Evolutionary conservation across 2,797 vertebrate genomes (phyloP).

Genomic region (Neosilurus mollespiculum): DNA sequence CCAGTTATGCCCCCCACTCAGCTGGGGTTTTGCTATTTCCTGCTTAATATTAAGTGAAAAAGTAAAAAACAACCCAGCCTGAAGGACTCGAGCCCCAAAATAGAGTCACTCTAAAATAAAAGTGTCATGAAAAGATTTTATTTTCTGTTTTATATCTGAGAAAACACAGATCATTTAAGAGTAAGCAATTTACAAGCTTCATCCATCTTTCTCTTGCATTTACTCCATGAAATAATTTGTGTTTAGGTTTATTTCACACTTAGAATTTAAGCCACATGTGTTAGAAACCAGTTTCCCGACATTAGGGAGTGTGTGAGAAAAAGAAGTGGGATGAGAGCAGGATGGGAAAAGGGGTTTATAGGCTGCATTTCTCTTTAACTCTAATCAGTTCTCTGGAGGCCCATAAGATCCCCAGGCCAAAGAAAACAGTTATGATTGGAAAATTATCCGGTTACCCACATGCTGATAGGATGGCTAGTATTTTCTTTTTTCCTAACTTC

Average conservation of each 20-base stretch:
- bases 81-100: constrained; percentile 52
- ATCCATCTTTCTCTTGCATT: constrained; percentile 69
- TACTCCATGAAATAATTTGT: constrained; percentile 71
- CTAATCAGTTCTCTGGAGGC: constrained; percentile 65
- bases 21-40: too few relatives aligned
- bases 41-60: too few relatives aligned
- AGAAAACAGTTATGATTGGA: constrained; percentile 68
- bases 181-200: too few relatives aligned
- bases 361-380: constrained; percentile 61
- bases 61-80: too few relatives aligned
- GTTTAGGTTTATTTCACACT: constrained; percentile 67
- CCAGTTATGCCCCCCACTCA: too few relatives aligned
- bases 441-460: constrained; percentile 65
- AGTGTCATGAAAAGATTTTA: constrained; percentile 58
- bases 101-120: constrained; percentile 56
- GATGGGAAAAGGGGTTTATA: constrained; percentile 51
- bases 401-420: constrained; percentile 62
- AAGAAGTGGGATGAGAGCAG: constrained; percentile 15
- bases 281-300: constrained; percentile 55
- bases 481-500: constrained; percentile 58
- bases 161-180: too few relatives aligned
- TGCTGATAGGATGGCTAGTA: constrained; percentile 66
- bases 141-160: constrained; percentile 63
- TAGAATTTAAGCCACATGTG: constrained; percentile 70
- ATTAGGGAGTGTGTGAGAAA: constrained; percentile 42